These are phyloP conservation scores for Phrixothrix hirtus DNA, from an alignment of 2,888 invertebrate species.

Conservation along the genomic window DNA sequence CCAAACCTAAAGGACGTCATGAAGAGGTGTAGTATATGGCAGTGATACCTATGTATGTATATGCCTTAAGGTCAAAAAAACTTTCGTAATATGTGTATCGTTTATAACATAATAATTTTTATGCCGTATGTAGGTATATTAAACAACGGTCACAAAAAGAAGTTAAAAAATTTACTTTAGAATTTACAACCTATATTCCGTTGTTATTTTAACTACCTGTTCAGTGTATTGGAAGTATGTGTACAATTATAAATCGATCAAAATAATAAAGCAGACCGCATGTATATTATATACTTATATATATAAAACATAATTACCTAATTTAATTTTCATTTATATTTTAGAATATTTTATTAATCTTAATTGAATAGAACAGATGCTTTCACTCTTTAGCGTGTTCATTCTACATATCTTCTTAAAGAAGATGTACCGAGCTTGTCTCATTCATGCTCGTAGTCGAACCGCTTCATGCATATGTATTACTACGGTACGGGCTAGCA, in stretches of 20 bases:
- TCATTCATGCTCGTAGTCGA: constrained; percentile 39
- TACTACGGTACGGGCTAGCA: constrained; percentile 37
- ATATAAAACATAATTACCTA: background rate
- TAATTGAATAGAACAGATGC: constrained; percentile 31
- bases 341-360: constrained; percentile 9
- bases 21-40: no score
- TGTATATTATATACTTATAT: no score
- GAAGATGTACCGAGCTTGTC: constrained; percentile 41
- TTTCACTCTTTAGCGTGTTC: constrained; percentile 35
- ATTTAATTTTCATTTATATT: background rate
- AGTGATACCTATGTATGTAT: no score
- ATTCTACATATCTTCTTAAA: constrained; percentile 41
- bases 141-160: no score
- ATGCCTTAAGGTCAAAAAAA: no score
- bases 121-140: no score
- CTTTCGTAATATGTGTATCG: no score
- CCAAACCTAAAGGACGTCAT: no score
- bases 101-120: no score
- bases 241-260: no score
- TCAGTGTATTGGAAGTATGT: background rate
- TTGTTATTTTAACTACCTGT: background rate
- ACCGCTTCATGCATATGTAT: constrained; percentile 41
- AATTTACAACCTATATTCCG: background rate
- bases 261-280: no score
- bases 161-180: no score